Conservation (phyloP, 2,113 vertebrate species). For the Megaptera novaeangliae region DNA sequence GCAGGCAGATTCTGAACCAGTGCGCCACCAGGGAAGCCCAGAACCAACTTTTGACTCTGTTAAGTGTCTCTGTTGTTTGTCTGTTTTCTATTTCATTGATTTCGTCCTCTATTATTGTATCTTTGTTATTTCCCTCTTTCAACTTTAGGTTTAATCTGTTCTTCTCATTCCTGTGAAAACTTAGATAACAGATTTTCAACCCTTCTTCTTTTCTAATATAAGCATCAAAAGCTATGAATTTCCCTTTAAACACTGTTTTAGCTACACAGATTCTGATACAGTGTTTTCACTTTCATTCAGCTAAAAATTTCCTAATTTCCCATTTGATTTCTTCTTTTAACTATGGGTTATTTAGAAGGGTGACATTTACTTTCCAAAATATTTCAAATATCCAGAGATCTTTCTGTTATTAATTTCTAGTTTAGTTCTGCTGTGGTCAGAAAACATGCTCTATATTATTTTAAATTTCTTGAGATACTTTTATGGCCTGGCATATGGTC, state of each 20-base stretch:
- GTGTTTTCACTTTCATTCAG: not conserved
- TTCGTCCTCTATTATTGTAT: not conserved
- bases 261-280: not conserved
- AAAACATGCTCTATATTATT: not conserved
- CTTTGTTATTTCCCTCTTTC: not conserved
- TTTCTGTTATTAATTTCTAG: not conserved
- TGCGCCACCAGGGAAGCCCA: not conserved
- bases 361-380: not conserved
- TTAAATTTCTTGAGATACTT: not conserved
- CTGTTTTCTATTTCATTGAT: not conserved
- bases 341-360: not conserved
- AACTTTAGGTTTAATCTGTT: not conserved
- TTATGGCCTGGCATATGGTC: not conserved
- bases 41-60: not conserved
- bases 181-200: not conserved
- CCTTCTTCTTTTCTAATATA: not conserved
- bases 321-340: not conserved
- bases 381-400: not conserved
- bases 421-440: not conserved
- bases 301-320: not conserved
- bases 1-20: no score
- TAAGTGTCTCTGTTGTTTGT: not conserved
- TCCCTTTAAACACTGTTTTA: not conserved
- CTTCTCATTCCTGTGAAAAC: not conserved
- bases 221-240: not conserved